Base-by-base conservation (phyloP, 2,113 vertebrate species). In the Brachyhypopomus gauderio region DNA sequence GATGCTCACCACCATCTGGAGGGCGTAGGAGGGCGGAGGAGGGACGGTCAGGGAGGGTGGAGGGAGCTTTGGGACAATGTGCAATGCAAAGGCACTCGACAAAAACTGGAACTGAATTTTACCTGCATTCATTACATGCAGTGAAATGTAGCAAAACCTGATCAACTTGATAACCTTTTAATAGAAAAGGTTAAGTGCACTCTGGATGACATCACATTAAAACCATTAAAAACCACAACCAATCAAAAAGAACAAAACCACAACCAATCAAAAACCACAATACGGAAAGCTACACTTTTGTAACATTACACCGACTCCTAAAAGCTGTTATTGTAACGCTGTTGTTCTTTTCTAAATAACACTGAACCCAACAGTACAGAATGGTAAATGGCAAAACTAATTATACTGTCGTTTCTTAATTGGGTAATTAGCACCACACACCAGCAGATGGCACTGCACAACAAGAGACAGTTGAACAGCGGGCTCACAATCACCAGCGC, bases 1-100 rank as follows among this genome's bases (percentile, higher is more conserved):
- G 84, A 99, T 99, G 77, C 96, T 98, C 85, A 99, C 97, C 81
- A 99, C 96, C 96, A 98, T 94, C 98, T 99, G 86, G 45, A 93
- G 70, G 27, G 45, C n/a, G n/a, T n/a, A 73, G 23, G 30, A 20
- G 3, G 22, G 9, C n/a, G 36, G 5, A 34, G 6, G 1, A 20
- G 7, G 12, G 7, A 7, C 0, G 71, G 14, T 3, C 14, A 16
- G 19, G 2, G 16, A 74, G 59, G 55, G 36, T 19, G 30, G 12
- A 14, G 45, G 1, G 45, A 14, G 45, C 12, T 52, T 14, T 52
- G 45, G 45, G 45, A 52, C 45, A 0, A 52, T 14, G 2, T 14
- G 9, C 12, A 52, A 3, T 1, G 12, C 45, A 52, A 52, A 41
- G 5, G 41, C 41, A 41, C 41, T 6, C 9, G 5, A 41, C 41